Base-by-base conservation (phyloP, 2,797 vertebrate species). In the Muraenolepis orangiensis region DNA sequence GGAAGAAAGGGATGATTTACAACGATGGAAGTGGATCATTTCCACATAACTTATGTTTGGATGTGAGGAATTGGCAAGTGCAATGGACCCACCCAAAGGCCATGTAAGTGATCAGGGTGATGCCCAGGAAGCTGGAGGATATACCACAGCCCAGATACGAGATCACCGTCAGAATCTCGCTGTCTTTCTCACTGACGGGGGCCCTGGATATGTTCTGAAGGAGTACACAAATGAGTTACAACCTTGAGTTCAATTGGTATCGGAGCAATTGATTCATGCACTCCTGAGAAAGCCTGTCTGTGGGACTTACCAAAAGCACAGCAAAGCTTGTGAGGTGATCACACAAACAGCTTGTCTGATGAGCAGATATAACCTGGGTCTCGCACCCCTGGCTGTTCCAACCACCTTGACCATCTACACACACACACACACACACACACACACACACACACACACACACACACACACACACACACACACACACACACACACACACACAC, bases 301-400 rank as follows among this genome's bases (percentile, higher is more conserved):
- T n/a, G 5, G 57, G 78, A 88, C 95, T 96, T 90, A 98, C 96
- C 94, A 98, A 82, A 67, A 98, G 91, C 80, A 97, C 91, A 82
- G 95, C 96, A 78, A 98, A 98, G 90, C 98, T 95, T 77, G 97
- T 98, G 83, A 99, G 96, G 80, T 98, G 96, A 88, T 94, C 88
- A 91, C 96, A 99, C 80, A 91, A 90, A 89, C 96, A 99, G 85
- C 91, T 91, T 75, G 96, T 97, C 81, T 94, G 91, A 91, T 92
- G 74, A 72, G 79, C 28, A 46, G 93, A 93, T 74, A 90, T 92
- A 77, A 73, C 85, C 26, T 71, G 75, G n/a, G 89, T 89, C 85
- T 90, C 81, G 91, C 96, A 98, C 67, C 96, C 97, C 0, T 70
- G 87, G 64, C 84, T 81, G 85, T 94, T 95, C 96, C 96, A 98